Evolutionary conservation across 1,140 invertebrate genomes (phyloP).

Genomic region (Cotesia vestalis): DNA sequence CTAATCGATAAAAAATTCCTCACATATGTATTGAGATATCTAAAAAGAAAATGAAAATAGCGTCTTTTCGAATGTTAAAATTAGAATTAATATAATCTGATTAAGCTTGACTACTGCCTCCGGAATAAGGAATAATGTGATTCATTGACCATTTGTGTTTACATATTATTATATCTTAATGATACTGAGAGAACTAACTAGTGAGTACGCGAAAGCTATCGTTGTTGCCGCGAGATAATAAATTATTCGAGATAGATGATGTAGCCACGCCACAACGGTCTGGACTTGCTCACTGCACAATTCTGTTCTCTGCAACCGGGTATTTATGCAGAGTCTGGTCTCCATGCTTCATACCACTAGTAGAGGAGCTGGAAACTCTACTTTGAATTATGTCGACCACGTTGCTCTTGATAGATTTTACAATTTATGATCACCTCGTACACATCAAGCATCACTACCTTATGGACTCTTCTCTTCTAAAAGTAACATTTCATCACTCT

Average conservation of each 20-base stretch:
- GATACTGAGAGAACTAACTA: slow-evolving; percentile 8
- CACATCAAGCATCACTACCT: slow-evolving; percentile 19
- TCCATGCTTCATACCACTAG: slow-evolving; percentile 64
- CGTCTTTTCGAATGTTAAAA: background rate
- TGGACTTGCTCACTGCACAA: slow-evolving; percentile 56
- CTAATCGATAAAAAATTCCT: slow-evolving; percentile 22
- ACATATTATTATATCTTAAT: slow-evolving; percentile 3
- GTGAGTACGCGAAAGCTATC: slow-evolving; percentile 19
- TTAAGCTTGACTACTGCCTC: too few species aligned
- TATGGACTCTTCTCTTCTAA: background rate
- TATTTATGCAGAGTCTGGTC: slow-evolving; percentile 66
- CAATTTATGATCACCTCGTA: slow-evolving; percentile 61
- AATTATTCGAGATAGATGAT: slow-evolving; percentile 68
- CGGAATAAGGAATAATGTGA: background rate
- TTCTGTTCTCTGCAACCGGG: slow-evolving; percentile 61
- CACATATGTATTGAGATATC: background rate
- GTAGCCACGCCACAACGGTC: slow-evolving; percentile 63
- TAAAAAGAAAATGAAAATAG: background rate
- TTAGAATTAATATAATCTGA: background rate
- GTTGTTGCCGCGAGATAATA: slow-evolving; percentile 57
- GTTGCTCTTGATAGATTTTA: slow-evolving; percentile 68
- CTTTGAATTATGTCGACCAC: slow-evolving; percentile 65
- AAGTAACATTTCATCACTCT: background rate
- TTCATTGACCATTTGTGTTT: slow-evolving; percentile 13
- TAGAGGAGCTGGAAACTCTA: slow-evolving; percentile 36